Percentiles rank a stretch among this genome's conserved stretches.
Conservation (phyloP, 2,888 invertebrate genomes). For the Xylocampa areola region DNA sequence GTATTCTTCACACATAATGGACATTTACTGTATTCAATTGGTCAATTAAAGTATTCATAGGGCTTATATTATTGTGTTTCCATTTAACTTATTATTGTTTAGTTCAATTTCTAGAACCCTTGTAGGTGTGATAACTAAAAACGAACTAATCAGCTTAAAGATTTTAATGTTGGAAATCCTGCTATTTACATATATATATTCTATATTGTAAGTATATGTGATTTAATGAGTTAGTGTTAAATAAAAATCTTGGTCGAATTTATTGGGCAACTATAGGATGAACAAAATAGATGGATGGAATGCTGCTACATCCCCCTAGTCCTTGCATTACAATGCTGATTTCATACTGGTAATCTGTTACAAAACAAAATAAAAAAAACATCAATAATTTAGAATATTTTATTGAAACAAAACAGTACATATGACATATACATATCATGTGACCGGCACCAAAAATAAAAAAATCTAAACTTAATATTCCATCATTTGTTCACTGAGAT, state of each 20-base stretch:
- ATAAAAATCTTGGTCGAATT: no score
- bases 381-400: constrained; percentile 51
- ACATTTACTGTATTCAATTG: constrained; percentile 71
- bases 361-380: constrained; percentile 32
- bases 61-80: neutral
- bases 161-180: no score
- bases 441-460: constrained; percentile 71
- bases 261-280: neutral
- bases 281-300: neutral
- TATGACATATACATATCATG: constrained; percentile 57
- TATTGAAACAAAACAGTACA: constrained; percentile 67
- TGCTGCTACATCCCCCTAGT: constrained; percentile 2
- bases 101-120: no score
- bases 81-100: no score
- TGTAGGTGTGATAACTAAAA: no score
- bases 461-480: constrained; percentile 61
- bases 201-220: no score
- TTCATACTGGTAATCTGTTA: constrained; percentile 19
- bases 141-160: no score
- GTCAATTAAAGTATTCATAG: constrained; percentile 83
- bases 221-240: no score
- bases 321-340: constrained; percentile 35
- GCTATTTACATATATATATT: no score
- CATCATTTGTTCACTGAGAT: constrained; percentile 62
- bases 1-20: constrained; percentile 72